Evolutionary conservation across 2,797 vertebrate species (phyloP).

Genomic region (Crypturellus tataupa): DNA sequence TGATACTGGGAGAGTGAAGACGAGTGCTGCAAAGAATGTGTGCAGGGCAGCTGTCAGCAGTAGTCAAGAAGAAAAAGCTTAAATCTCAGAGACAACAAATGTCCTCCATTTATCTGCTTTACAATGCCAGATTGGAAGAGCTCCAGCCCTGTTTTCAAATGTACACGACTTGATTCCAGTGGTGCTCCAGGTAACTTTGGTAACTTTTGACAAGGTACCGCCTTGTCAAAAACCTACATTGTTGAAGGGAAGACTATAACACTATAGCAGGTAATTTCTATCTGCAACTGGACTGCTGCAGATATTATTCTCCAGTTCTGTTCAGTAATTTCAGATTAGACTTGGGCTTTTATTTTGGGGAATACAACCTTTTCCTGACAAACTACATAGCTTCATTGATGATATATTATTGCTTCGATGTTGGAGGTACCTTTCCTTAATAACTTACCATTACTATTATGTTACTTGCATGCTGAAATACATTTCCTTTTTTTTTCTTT

Average conservation of each 20-base stretch:
- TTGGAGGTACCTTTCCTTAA: not conserved
- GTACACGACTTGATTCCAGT: not conserved
- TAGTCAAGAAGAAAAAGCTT: not conserved
- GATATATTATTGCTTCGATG: not conserved
- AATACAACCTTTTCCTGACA: not conserved
- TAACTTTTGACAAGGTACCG: not conserved
- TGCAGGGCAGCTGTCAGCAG: not conserved
- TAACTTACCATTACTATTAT: not conserved
- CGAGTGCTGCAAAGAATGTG: not conserved
- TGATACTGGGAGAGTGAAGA: not conserved
- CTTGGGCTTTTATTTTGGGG: slow-evolving; percentile 1
- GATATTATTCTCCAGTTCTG: not conserved
- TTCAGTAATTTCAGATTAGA: not conserved
- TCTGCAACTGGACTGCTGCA: not conserved
- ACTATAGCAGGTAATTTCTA: not conserved
- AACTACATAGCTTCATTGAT: not conserved
- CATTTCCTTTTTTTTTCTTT: not conserved
- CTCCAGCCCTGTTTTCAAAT: not conserved
- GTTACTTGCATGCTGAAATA: not conserved
- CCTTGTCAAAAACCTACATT: not conserved
- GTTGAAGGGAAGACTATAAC: not conserved
- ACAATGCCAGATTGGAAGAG: not conserved
- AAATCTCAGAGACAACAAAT: not conserved
- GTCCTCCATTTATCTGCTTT: not conserved
- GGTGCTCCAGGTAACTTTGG: not conserved